Evolutionary conservation across 2,113 vertebrate species (phyloP).

Genomic region (Hypocryptadius cinnamomeus): DNA sequence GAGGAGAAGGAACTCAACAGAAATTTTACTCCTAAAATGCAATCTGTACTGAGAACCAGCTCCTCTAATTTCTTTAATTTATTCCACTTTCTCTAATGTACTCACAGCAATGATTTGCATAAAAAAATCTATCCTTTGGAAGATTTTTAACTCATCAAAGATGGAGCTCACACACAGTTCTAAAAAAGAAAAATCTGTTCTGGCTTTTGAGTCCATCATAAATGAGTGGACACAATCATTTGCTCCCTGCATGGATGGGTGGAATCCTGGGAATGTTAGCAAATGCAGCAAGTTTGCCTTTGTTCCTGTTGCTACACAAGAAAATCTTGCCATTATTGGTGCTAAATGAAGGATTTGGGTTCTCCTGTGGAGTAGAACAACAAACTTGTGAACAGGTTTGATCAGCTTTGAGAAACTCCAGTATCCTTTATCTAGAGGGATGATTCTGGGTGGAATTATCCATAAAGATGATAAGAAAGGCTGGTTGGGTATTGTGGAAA

Average conservation of each 20-base stretch:
- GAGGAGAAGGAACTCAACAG: not conserved
- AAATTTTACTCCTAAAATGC: not conserved
- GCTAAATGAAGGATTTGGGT: not conserved
- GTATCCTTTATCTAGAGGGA: not conserved
- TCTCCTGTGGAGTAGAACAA: not conserved
- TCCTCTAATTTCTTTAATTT: not conserved
- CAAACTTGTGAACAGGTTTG: not conserved
- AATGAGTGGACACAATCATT: not conserved
- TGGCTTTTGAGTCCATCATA: not conserved
- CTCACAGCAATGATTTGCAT: not conserved
- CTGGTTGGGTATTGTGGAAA: not conserved
- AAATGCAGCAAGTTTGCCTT: not conserved
- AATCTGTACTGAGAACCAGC: not conserved
- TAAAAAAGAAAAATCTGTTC: rapidly evolving
- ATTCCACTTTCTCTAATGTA: not conserved
- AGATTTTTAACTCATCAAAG: not conserved
- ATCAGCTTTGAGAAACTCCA: not conserved
- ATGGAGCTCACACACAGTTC: not conserved
- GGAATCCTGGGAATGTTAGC: not conserved
- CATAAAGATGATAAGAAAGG: not conserved
- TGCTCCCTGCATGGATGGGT: not conserved
- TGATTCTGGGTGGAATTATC: not conserved
- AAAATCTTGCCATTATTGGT: not conserved
- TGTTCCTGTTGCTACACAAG: not conserved
- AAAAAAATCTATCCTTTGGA: not conserved